Base-by-base conservation (phyloP, 2,888 invertebrate species). In the Oeneis ivallda region DNA sequence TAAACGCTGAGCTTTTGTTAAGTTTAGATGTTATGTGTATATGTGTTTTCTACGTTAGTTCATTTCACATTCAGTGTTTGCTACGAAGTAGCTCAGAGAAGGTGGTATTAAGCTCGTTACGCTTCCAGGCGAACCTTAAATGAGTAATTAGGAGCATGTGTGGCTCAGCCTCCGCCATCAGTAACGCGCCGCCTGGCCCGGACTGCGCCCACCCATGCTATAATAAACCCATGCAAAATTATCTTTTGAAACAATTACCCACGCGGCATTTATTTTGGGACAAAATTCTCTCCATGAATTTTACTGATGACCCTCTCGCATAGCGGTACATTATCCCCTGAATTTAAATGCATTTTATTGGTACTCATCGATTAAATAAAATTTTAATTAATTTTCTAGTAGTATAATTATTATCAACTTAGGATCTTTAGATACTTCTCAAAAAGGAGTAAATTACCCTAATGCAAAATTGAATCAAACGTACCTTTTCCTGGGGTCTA, bases 171-270 rank as follows among this genome's bases (percentile, higher is more conserved):
- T 62, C 68, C 65, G 79, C 82, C 83, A 81, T 86, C 86, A 82
- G 80, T 79, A 82, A 79, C 80, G 79, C 80, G 78, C 83, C 82
- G 82, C 80, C 77, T 79, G 83, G 65, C 75, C 78, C 77, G 75
- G 79, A 81, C 80, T 78, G 81, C 80, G 71, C 74, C 78, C 78
- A 74, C 80, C 82, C 82, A 76, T 74, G 76, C 77, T 77, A 84
- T 84, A 85, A 87, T 87, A 87, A 85, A 87, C 85, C 84, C 79
- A 78, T 82, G 80, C 82, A 75, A 83, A 86, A 89, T 88, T 87
- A 87, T 88, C 85, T 88, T 87, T 86, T 84, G 83, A 84, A 86
- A 88, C 86, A 86, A 88, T 87, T 86, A 87, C 79, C 76, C 73
- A 54, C 37, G 76, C 74, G 74, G 81, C 84, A 84, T 82, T 85